Evolutionary conservation across 2,888 invertebrate species (phyloP), one percentile per base, ranked within the genome.

Genomic region (Rhagophthalmus giganteus): DNA sequence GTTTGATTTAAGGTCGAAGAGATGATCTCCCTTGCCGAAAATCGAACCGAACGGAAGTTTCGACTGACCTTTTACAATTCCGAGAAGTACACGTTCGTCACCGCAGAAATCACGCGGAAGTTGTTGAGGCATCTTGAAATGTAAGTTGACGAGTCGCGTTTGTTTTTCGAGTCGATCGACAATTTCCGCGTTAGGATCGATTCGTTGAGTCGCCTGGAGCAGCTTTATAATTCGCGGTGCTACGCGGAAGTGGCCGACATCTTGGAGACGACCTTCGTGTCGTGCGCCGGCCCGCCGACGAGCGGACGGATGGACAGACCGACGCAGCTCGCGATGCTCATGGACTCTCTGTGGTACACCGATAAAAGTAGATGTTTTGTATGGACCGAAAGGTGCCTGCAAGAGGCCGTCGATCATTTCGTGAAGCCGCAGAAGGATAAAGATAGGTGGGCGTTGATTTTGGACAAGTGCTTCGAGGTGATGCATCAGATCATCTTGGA

Each of bases 341-440:
- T 74, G 75, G 64, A 75, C 72, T 58, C 80, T 62, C 67, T 76
- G 74, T 70, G 81, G 82, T 74, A 68, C 47, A 70, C 65, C 0
- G 62, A 74, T 58, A 58, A 66, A 45, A 57, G 56, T 53, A 82
- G 84, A 32, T 88, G 89, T 66, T 83, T 88, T 53, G 76, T 83
- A 57, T 93, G 90, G 90, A 83, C 86, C 1, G 85, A 92, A 61
- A 83, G 80, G 42, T 87, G 87, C 63, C 76, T 91, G 12, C 81
- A 88, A 67, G 91, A 91, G 75, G 80, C 87, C 1, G 76, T 90
- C 39, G 80, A 55, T 63, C 76, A 65, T 64, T 74, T 55, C 73
- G 70, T 57, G 71, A 80, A 77, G 74, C 66, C 76, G 73, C 49
- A 68, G 3, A 76, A 59, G 69, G 77, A 68, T 58, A 75, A 55